These are phyloP conservation scores for Hozukius guyotensis DNA, from an alignment of 2,797 vertebrate species.

Conservation along the genomic window DNA sequence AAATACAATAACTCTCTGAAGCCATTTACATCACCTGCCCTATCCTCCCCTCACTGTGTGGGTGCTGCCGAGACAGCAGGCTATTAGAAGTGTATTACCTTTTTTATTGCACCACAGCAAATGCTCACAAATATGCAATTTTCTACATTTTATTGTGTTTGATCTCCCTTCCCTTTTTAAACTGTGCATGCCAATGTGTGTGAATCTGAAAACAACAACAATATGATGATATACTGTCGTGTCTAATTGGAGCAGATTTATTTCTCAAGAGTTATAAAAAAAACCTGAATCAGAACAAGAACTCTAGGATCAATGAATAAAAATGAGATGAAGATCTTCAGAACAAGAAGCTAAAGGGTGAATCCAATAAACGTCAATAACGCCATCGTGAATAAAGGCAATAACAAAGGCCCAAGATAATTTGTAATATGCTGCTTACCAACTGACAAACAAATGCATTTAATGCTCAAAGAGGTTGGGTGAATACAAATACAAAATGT, in stretches of 20 bases:
- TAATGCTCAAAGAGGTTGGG: background rate
- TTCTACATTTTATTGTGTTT: constrained; percentile 1
- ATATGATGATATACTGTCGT: background rate
- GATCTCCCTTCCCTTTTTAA: background rate
- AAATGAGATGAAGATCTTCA: background rate
- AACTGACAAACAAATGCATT: background rate
- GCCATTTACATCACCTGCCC: background rate
- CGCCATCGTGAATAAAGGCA: background rate
- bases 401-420: background rate
- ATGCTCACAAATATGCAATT: constrained; percentile 3
- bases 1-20: background rate
- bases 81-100: background rate
- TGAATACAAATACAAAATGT: background rate
- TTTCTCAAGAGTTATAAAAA: background rate
- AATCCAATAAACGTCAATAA: background rate
- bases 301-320: background rate
- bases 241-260: background rate
- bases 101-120: constrained; percentile 11
- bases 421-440: background rate
- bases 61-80: background rate
- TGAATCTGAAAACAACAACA: background rate
- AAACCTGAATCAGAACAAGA: background rate
- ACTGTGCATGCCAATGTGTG: no score
- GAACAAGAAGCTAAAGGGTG: background rate
- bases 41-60: background rate